A percentile compares a stretch with the other conserved stretches of the same genome.
Evolutionary conservation across 2,888 invertebrate species (phyloP).

Genomic region (Tyria jacobaeae): DNA sequence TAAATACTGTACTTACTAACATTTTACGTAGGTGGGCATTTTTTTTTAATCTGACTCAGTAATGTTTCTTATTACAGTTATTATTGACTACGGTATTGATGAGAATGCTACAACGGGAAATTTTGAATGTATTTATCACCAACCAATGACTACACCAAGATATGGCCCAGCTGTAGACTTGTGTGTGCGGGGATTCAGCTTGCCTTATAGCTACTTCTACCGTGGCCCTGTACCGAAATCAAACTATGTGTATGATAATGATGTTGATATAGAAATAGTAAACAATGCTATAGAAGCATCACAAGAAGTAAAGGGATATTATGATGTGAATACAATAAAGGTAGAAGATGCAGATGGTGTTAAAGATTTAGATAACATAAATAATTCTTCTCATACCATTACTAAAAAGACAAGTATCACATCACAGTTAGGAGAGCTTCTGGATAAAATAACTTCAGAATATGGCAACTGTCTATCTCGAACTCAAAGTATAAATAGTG

Average conservation of each 20-base stretch:
- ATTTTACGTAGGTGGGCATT: too few relatives aligned
- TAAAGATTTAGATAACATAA: conserved; percentile 28
- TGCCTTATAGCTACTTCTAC: conserved; percentile 73
- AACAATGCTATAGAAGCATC: conserved; percentile 58
- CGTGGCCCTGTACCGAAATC: conserved; percentile 63
- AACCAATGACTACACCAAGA: conserved; percentile 67
- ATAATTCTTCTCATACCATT: conserved; percentile 30
- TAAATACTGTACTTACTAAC: too few relatives aligned
- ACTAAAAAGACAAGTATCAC: conserved; percentile 54
- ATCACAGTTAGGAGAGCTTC: conserved; percentile 58
- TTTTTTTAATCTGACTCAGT: too few relatives aligned
- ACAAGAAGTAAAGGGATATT: conserved; percentile 59
- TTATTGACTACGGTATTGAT: conserved; percentile 79
- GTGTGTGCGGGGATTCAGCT: conserved; percentile 59
- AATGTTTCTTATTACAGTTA: conserved; percentile 67
- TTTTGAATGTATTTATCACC: conserved; percentile 86
- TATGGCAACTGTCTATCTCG: conserved; percentile 27
- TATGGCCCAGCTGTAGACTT: conserved; percentile 65
- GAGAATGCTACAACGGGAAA: conserved; percentile 83
- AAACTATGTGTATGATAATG: conserved; percentile 48
- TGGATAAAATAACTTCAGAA: conserved; percentile 55
- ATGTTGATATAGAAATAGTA: conserved; percentile 53
- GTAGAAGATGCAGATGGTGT: conserved; percentile 59
- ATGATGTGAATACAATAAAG: conserved; percentile 60
- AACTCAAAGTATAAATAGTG: conserved; percentile 44